phyloP scores from a whole-genome alignment of 1,140 invertebrate genomes.

The Whitmania pigra region DNA sequence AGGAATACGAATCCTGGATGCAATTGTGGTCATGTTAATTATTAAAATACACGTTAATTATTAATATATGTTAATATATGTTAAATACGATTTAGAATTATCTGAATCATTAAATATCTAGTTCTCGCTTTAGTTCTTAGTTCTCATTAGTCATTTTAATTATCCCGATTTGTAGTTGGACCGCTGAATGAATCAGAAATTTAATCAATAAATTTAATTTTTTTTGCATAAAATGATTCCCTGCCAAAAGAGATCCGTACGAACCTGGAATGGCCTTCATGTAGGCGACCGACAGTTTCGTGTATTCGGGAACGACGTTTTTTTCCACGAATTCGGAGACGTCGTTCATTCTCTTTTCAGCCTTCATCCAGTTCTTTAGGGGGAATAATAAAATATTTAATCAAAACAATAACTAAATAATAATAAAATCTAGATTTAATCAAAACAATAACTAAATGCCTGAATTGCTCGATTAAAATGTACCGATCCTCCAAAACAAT shows the following conservation, averaged over 20 bases:
- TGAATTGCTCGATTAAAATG: too few relatives aligned
- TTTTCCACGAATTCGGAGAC: background rate
- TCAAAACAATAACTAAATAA: background rate
- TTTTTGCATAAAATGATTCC: too few relatives aligned
- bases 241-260: background rate
- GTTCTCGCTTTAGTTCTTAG: background rate
- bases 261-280: slow-evolving; percentile 8
- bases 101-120: too few relatives aligned
- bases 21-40: too few relatives aligned
- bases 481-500: too few relatives aligned
- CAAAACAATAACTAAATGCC: too few relatives aligned
- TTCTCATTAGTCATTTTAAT: background rate
- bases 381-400: background rate
- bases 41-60: too few relatives aligned
- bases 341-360: background rate
- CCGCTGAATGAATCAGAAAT: too few relatives aligned
- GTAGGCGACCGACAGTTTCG: background rate
- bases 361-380: background rate
- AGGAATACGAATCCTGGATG: slow-evolving; percentile 9
- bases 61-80: too few relatives aligned
- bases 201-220: too few relatives aligned
- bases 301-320: background rate
- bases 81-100: too few relatives aligned
- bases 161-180: too few relatives aligned
- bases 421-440: background rate